Evolutionary conservation across 2,797 vertebrate species (phyloP).

Genomic region (Helostoma temminkii): DNA sequence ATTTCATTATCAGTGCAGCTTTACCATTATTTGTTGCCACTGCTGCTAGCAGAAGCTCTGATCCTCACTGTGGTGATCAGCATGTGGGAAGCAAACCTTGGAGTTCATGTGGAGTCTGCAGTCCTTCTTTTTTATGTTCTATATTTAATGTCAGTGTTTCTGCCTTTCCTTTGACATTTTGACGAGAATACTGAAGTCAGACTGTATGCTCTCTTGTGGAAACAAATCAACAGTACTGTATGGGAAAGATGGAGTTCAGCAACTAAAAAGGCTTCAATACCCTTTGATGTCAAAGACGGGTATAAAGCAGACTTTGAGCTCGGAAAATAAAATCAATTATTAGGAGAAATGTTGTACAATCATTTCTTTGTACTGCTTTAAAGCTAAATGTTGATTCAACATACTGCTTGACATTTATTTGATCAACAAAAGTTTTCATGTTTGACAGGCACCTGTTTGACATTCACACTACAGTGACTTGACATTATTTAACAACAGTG

Average conservation of each 20-base stretch:
- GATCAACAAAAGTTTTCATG: not conserved
- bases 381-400: not conserved
- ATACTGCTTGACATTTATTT: not conserved
- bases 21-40: not conserved
- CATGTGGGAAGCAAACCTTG: not conserved
- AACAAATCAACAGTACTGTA: not conserved
- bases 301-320: not conserved
- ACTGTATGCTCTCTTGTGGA: not conserved
- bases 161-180: slow-evolving; percentile 7
- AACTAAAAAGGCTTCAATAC: not conserved
- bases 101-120: not conserved
- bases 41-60: not conserved
- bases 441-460: not conserved
- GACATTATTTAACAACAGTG: too few relatives aligned
- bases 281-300: slow-evolving; percentile 31
- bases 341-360: not conserved
- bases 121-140: slow-evolving; percentile 1
- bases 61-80: not conserved
- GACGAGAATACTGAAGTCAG: slow-evolving; percentile 1
- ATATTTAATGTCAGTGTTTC: slow-evolving; percentile 10
- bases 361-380: not conserved
- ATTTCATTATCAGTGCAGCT: not conserved
- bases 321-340: not conserved
- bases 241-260: not conserved
- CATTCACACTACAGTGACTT: not conserved